A percentile compares a stretch with the other conserved stretches of the same genome.
Evolutionary conservation across 2,888 invertebrate species (phyloP).

Genomic region (Lepidonotus clava): DNA sequence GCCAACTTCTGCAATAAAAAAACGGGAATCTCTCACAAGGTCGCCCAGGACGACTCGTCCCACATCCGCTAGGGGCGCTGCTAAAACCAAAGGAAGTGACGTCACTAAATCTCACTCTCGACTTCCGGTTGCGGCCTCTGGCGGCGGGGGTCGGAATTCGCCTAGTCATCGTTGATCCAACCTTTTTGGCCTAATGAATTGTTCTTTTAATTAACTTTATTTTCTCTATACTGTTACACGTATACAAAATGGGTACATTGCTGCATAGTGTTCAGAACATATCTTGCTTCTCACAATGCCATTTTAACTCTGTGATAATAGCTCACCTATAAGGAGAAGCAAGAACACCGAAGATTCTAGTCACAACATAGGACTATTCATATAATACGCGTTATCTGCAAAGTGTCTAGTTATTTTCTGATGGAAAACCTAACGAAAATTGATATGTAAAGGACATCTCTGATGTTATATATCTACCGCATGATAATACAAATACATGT

Average conservation of each 20-base stretch:
- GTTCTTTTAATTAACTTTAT: no score
- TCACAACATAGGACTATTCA: no score
- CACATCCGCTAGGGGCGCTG: neutral
- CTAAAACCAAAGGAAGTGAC: neutral
- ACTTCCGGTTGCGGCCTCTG: constrained; percentile 21
- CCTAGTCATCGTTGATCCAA: neutral
- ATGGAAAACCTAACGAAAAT: neutral
- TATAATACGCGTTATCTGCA: no score
- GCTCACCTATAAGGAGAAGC: neutral
- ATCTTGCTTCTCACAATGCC: constrained; percentile 3
- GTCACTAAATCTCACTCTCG: constrained; percentile 6
- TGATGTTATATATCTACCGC: neutral
- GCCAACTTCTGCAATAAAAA: constrained; percentile 19
- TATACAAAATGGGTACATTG: no score
- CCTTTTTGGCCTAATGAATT: no score
- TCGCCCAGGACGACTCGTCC: constrained; percentile 21
- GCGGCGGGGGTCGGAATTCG: neutral
- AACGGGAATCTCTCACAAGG: neutral
- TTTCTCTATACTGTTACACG: no score
- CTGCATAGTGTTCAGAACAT: neutral
- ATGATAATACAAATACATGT: neutral
- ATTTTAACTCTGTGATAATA: constrained; percentile 48
- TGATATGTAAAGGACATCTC: neutral
- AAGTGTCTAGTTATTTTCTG: no score
- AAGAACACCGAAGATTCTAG: neutral